phyloP scores from a whole-genome alignment of 64 coral and sea anemone species.

The Hydrozoanthus tunicans region DNA sequence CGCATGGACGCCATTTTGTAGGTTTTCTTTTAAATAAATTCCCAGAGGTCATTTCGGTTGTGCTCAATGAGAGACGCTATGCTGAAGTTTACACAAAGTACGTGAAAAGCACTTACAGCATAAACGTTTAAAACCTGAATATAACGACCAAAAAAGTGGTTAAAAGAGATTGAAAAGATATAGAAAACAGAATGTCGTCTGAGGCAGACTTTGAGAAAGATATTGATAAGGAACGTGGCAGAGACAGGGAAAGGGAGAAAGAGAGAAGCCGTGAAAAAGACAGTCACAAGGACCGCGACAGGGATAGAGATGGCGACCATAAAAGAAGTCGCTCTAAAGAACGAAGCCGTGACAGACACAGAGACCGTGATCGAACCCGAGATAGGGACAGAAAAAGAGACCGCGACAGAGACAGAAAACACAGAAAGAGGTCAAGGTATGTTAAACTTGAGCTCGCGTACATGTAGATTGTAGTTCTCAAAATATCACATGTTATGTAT shows the following conservation, averaged over 20 bases:
- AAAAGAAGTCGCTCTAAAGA: slow-evolving; percentile 77
- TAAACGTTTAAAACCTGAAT: slow-evolving; percentile 22
- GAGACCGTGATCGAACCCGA: slow-evolving; percentile 69
- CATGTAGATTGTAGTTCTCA: too few species aligned
- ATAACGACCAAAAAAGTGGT: neutral
- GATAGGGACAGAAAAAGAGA: slow-evolving; percentile 67
- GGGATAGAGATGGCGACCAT: slow-evolving; percentile 68
- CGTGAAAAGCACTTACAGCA: neutral
- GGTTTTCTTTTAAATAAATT: neutral
- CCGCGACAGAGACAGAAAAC: slow-evolving; percentile 81
- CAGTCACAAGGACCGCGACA: slow-evolving; percentile 54
- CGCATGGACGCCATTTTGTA: slow-evolving; percentile 81
- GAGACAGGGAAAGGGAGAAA: slow-evolving; percentile 30
- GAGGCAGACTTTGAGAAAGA: slow-evolving; percentile 24
- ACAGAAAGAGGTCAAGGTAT: slow-evolving; percentile 87
- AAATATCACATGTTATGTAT: too few species aligned
- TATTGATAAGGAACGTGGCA: slow-evolving; percentile 38
- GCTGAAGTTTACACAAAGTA: slow-evolving; percentile 38
- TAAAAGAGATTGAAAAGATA: neutral
- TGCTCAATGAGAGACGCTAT: neutral
- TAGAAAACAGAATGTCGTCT: slow-evolving; percentile 13
- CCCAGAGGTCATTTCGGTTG: slow-evolving; percentile 57
- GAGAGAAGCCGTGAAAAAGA: slow-evolving; percentile 33
- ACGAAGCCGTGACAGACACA: slow-evolving; percentile 79
- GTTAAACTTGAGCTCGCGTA: neutral